phyloP scores from a whole-genome alignment of 23 tunicate genomes.

The Halocynthia roretzi region DNA sequence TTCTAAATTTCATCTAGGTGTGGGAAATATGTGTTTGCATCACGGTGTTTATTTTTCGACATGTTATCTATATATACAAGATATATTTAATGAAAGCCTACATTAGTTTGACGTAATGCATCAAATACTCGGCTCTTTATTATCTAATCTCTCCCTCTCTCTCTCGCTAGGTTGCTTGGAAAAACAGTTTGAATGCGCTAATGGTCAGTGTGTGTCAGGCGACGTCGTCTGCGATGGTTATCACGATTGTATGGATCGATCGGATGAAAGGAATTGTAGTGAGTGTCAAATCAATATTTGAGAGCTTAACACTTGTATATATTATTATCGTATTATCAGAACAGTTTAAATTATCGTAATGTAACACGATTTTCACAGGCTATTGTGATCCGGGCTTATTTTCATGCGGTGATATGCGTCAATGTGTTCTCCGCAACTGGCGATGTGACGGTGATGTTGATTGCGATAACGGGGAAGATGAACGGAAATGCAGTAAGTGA shows the following conservation, averaged over 20 bases:
- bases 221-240: conserved; percentile 57
- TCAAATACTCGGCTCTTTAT: too few species aligned
- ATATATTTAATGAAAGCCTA: too few species aligned
- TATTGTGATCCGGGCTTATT: conserved; percentile 35
- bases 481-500: conserved; percentile 56
- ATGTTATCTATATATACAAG: too few species aligned
- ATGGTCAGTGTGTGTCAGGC: conserved; percentile 48
- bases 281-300: neutral
- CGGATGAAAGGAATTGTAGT: conserved; percentile 78
- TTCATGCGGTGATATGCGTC: conserved; percentile 39
- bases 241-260: conserved; percentile 64
- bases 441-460: conserved; percentile 89
- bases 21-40: too few species aligned
- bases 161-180: conserved; percentile 48
- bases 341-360: neutral
- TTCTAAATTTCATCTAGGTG: too few species aligned
- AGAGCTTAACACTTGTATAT: neutral
- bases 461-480: conserved; percentile 60
- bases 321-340: neutral
- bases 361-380: conserved; percentile 26
- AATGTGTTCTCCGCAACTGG: conserved; percentile 60
- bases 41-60: too few species aligned
- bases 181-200: conserved; percentile 41
- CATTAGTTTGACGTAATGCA: too few species aligned
- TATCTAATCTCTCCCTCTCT: too few species aligned